Conservation (phyloP, 2,113 vertebrate species). For the Zosterops pallidus region DNA sequence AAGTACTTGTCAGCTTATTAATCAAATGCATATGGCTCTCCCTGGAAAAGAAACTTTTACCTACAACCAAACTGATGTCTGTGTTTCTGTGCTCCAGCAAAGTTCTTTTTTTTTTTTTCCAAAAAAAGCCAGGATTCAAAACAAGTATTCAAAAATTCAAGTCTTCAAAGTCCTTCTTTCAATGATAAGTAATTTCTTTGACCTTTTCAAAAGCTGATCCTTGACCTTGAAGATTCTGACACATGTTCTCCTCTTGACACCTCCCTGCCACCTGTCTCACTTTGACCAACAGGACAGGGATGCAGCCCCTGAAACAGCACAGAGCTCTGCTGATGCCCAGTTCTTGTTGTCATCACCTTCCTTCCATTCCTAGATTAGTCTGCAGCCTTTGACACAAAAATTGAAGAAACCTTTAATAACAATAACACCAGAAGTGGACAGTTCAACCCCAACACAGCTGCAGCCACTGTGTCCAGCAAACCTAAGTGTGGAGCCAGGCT, state of each 20-base stretch:
- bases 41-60: not conserved
- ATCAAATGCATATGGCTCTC: not conserved
- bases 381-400: not conserved
- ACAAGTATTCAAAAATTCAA: not conserved
- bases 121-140: not conserved
- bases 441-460: not conserved
- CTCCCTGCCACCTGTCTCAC: not conserved
- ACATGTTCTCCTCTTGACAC: fast-evolving
- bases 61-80: not conserved
- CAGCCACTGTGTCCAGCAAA: not conserved
- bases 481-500: not conserved
- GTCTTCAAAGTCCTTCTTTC: not conserved
- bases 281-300: not conserved
- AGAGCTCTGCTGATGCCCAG: not conserved
- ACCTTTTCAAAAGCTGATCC: not conserved
- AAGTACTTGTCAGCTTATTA: not conserved
- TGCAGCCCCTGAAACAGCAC: not conserved
- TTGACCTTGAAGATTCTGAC: not conserved
- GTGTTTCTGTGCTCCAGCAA: not conserved
- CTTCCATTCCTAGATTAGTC: not conserved
- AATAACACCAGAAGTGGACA: not conserved
- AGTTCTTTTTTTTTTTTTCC: not conserved
- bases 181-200: fast-evolving
- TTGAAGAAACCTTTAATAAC: not conserved
- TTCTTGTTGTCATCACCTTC: not conserved